These are phyloP conservation scores for Aporophyla nigra DNA, from an alignment of 2,888 invertebrate genomes.

Conservation along the genomic window DNA sequence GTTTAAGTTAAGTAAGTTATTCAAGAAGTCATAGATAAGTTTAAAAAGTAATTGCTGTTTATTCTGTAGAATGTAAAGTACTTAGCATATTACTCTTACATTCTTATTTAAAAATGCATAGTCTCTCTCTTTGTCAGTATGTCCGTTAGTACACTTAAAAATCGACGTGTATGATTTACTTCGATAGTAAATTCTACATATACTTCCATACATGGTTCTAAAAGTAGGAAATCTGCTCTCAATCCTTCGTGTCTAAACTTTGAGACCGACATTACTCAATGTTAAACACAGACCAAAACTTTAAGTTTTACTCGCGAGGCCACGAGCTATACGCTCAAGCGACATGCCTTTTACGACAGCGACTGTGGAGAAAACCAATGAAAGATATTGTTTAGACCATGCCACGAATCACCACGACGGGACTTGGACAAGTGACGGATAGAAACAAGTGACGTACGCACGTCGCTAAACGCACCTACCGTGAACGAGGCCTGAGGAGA, in stretches of 20 bases:
- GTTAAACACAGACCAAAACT: conserved; percentile 26
- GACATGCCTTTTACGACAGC: background rate
- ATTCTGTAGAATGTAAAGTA: background rate
- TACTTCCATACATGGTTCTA: background rate
- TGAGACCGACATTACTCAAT: conserved; percentile 23
- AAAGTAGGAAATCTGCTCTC: background rate
- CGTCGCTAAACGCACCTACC: background rate
- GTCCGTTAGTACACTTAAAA: background rate
- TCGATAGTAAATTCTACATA: background rate
- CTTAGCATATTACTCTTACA: background rate
- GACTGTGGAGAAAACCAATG: background rate
- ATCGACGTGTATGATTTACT: background rate
- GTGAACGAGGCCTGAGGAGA: background rate
- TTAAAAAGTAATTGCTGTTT: conserved; percentile 3
- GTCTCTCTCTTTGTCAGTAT: background rate
- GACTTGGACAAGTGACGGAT: background rate
- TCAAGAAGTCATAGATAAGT: background rate
- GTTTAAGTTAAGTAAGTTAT: conserved; percentile 13
- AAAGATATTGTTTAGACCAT: background rate
- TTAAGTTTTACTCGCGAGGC: background rate
- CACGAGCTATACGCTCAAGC: background rate
- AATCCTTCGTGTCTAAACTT: conserved; percentile 19
- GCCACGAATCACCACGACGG: background rate
- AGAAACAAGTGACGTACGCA: background rate
- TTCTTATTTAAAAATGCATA: background rate